phyloP scores from a whole-genome alignment of 2,113 vertebrate genomes.

The Crotalus horridus region DNA sequence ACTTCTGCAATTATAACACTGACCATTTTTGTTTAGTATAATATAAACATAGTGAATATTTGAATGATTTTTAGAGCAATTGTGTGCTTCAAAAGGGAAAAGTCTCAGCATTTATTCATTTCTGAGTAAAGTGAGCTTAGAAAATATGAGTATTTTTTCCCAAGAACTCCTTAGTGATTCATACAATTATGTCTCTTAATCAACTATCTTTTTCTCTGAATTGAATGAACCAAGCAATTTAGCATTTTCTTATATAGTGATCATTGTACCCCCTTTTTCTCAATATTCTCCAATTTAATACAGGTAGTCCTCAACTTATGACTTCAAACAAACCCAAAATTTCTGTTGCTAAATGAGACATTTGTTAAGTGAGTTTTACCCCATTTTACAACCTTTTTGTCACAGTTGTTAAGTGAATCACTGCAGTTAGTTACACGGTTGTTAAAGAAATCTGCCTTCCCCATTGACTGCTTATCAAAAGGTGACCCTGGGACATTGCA shows the following conservation, averaged over 20 bases:
- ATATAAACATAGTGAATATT: neutral
- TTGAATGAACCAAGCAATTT: neutral
- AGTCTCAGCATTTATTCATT: neutral
- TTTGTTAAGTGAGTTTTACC: too few relatives aligned
- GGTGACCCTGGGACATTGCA: too few relatives aligned
- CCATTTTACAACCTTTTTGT: too few relatives aligned
- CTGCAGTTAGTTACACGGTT: too few relatives aligned
- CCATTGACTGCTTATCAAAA: too few relatives aligned
- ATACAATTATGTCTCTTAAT: neutral
- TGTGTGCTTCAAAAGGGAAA: neutral
- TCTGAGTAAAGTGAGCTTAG: neutral
- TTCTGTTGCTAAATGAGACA: too few relatives aligned
- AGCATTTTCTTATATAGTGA: neutral
- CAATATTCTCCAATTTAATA: neutral
- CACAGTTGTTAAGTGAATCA: too few relatives aligned
- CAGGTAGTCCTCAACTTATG: neutral
- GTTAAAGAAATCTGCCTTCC: too few relatives aligned
- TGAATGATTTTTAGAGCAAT: neutral
- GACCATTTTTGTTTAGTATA: neutral
- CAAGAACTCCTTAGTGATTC: neutral
- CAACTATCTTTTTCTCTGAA: neutral
- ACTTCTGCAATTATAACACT: neutral
- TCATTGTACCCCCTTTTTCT: neutral
- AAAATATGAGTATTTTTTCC: neutral
- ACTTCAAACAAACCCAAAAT: neutral